phyloP scores from a whole-genome alignment of 2,797 vertebrate genomes.

The Prunella strophiata region DNA sequence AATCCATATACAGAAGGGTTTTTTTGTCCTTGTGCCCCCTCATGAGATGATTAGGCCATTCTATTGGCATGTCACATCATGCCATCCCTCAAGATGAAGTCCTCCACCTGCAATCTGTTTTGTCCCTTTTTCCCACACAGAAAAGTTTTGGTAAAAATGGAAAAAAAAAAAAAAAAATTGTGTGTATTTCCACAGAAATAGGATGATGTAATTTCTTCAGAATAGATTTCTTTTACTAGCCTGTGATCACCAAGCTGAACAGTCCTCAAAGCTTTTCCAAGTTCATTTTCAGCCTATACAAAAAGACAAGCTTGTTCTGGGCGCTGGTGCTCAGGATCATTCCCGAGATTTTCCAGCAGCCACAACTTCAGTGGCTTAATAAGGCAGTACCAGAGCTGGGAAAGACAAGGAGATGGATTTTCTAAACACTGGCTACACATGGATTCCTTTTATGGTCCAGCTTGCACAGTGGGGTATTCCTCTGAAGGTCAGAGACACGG shows the following conservation, averaged over 20 bases:
- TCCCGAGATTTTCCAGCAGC: slow-evolving; percentile 46
- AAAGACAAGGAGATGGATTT: slow-evolving; percentile 38
- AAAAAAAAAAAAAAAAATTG: neutral
- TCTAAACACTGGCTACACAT: slow-evolving; percentile 49
- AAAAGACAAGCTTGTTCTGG: slow-evolving; percentile 7
- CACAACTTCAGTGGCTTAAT: slow-evolving; percentile 55
- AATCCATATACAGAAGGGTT: neutral
- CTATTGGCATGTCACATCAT: neutral
- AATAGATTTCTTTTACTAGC: neutral
- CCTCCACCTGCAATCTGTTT: neutral
- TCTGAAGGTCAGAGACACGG: slow-evolving; percentile 14
- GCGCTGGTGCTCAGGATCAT: slow-evolving; percentile 3
- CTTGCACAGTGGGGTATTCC: slow-evolving; percentile 63
- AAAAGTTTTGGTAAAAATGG: neutral
- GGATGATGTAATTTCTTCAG: neutral
- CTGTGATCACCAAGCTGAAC: neutral
- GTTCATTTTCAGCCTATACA: neutral
- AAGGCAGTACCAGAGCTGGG: slow-evolving; percentile 33
- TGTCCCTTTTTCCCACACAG: neutral
- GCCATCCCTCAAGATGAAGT: neutral
- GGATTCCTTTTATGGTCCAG: slow-evolving; percentile 65
- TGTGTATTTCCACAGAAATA: neutral
- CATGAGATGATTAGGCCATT: neutral
- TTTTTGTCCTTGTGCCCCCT: neutral
- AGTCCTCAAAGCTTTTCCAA: neutral